Base-by-base conservation (phyloP, 2,888 invertebrate species). In the Schizotus pectinicornis region DNA sequence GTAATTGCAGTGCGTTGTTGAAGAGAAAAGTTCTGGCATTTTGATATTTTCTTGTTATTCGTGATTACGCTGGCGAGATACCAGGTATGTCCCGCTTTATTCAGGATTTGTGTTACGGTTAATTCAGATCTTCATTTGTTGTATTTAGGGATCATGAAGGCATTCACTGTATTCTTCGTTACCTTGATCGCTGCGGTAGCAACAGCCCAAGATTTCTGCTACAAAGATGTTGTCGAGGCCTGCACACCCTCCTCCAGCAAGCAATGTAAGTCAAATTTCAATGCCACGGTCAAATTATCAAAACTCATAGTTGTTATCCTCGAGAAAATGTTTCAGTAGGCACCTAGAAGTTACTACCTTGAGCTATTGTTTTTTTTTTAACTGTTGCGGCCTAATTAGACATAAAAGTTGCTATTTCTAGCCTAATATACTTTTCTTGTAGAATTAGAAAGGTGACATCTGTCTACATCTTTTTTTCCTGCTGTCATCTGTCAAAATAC, bases 101-200 rank as follows among this genome's bases (percentile, higher is more conserved):
- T 49, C 37, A 12, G 30, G 30, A 7, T 34, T 35, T 47, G 49
- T 54, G 7, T 39, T 45, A 55, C 37, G 47, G 30, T 49, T 62
- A 58, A 46, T 59, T 51, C 58, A 63, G 59, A 56, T 48, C 59
- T 49, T 57, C 59, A 65, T 67, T 37, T 48, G 63, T 59, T 55
- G 49, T 46, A 71, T 65, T 52, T 73, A 85, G 75, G 72, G 78
- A 80, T 79, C 79, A 89, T 90, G 89, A 88, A 86, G 82, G 63
- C 63, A 63, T 74, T 86, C 60, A 75, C 81, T 63, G 72, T 83
- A 67, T 77, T 85, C 11, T 81, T 82, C 22, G 80, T 81, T 59
- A 71, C 80, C 56, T 71, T 75, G 37, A 81, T 83, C 55, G 79
- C 80, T 6, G 81, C 66, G 30, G 72, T 63, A 30, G 64, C 63